phyloP scores from a whole-genome alignment of 2,888 invertebrate species.

The Ophion costatus region DNA sequence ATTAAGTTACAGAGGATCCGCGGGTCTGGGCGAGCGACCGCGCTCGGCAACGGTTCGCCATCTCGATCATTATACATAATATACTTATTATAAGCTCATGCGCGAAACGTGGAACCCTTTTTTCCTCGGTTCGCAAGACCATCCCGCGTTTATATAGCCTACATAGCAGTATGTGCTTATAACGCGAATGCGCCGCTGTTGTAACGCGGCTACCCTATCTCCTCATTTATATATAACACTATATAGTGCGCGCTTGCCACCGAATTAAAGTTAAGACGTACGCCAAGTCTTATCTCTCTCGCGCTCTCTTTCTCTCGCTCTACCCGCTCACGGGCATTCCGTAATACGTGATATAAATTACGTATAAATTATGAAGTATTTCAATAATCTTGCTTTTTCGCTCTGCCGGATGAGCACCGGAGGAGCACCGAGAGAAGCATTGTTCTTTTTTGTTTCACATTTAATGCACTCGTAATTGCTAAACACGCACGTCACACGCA shows the following conservation, averaged over 20 bases:
- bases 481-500: slow-evolving; percentile 15
- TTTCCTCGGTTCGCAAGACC: slow-evolving; percentile 46
- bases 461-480: slow-evolving; percentile 45
- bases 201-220: slow-evolving; percentile 27
- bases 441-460: slow-evolving; percentile 24
- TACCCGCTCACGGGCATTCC: slow-evolving; percentile 14
- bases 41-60: slow-evolving; percentile 43
- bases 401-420: slow-evolving; percentile 27
- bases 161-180: not conserved
- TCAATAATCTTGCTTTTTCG: slow-evolving; percentile 47
- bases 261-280: not conserved
- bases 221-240: slow-evolving; percentile 36
- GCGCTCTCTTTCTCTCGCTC: slow-evolving; percentile 18
- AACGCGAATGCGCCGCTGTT: slow-evolving; percentile 29
- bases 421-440: not conserved
- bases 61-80: slow-evolving; percentile 60
- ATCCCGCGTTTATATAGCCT: slow-evolving; percentile 28
- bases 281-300: slow-evolving; percentile 9
- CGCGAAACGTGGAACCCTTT: slow-evolving; percentile 62
- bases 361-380: slow-evolving; percentile 56
- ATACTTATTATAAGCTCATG: slow-evolving; percentile 61
- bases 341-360: slow-evolving; percentile 57
- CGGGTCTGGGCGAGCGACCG: slow-evolving; percentile 14
- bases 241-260: slow-evolving; percentile 1
- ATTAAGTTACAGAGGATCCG: slow-evolving; percentile 51